Evolutionary conservation across 1,140 invertebrate genomes (phyloP), one percentile per base, ranked within the genome.

Genomic region (Mya arenaria): DNA sequence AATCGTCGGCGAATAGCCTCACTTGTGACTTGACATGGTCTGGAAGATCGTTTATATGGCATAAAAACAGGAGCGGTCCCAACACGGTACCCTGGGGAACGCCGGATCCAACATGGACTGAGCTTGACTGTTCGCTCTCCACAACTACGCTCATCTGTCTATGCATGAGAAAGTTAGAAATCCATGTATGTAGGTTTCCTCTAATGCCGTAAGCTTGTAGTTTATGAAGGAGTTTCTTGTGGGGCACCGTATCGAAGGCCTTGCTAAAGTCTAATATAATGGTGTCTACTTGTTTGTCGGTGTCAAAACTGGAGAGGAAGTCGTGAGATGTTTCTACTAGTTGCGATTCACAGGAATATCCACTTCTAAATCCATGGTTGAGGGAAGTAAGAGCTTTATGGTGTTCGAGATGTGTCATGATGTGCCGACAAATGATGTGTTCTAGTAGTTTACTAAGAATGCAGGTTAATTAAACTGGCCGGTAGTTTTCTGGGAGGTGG

Each of bases 1-100:
- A 83, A 58, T 85, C 81, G 34, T 85, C 77, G 17, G 77, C 81
- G 48, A 84, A 84, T n/a, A 83, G 72, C 8, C 81, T 17, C 17
- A 68, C 63, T 34, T 41, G 19, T 10, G 84, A 85, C 60, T 77
- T 85, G 0, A 85, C 81, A 55, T n/a, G 0, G 19, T 83, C 39
- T 84, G 55, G 39, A n/a, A n/a, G n/a, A n/a, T n/a, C n/a, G n/a
- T n/a, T n/a, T n/a, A n/a, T n/a, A n/a, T n/a, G n/a, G n/a, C 73
- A 84, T 5, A 68, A 28, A 48, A 86, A 81, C 2, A 74, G 37
- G 15, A 78, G 17, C 6, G 58, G 60, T 15, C 82, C 52, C 17
- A 79, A 52, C 28, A 75, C 75, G 10, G 75, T 60, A 2, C 69
- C 73, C 37, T 86, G 77, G 4, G 85, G 73, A 1, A 85, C 79